A percentile compares a stretch with the other conserved stretches of the same genome.
phyloP scores from a whole-genome alignment of 2,113 vertebrate genomes.

The Coracopsis vasa region DNA sequence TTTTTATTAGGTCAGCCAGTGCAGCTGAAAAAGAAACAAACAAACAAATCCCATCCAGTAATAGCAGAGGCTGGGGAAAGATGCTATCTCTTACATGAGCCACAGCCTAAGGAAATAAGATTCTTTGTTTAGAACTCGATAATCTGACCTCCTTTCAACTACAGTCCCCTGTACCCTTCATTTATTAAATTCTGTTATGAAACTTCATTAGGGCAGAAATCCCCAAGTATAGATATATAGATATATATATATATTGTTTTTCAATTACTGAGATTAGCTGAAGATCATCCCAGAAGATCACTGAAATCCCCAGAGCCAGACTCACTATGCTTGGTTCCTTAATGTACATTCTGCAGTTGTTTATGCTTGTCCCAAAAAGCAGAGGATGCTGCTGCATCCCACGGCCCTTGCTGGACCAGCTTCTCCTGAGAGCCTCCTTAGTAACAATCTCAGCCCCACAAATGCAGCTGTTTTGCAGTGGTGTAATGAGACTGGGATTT shows the following conservation, averaged over 20 bases:
- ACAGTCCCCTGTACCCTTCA: background rate
- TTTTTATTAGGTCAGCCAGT: background rate
- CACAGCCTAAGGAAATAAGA: conserved; percentile 11
- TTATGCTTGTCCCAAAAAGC: background rate
- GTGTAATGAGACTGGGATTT: background rate
- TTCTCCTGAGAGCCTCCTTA: background rate
- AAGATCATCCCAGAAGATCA: background rate
- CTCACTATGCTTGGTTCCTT: background rate
- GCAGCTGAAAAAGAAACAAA: background rate
- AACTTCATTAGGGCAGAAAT: background rate
- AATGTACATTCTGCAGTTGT: background rate
- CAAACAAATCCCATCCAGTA: background rate
- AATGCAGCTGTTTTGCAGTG: background rate
- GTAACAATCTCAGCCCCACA: background rate
- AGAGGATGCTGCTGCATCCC: background rate
- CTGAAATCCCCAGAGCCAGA: background rate
- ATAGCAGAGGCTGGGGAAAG: background rate
- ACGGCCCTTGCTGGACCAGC: background rate
- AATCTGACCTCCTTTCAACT: conserved; percentile 20
- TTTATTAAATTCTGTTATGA: conserved; percentile 42
- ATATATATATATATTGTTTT: background rate
- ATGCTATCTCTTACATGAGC: background rate
- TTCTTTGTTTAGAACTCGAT: conserved; percentile 21
- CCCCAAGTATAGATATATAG: background rate
- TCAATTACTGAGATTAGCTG: background rate